Evolutionary conservation across 1,140 invertebrate genomes (phyloP).

Genomic region (Meloidogyne hapla): DNA sequence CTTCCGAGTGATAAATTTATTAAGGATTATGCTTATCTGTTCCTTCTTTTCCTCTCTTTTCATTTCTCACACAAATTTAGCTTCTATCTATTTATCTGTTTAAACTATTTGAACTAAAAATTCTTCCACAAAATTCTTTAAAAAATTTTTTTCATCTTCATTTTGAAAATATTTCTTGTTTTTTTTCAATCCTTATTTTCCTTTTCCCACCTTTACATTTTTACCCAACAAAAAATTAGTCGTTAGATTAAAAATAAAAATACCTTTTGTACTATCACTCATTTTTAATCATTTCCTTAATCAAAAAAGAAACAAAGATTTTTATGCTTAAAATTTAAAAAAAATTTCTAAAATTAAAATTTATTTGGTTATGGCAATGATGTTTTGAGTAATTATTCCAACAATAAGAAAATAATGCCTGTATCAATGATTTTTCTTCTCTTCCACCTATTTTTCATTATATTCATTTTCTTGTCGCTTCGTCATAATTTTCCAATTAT

Average conservation of each 20-base stretch:
- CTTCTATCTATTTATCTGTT: not conserved
- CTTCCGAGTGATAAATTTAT: conserved; percentile 4
- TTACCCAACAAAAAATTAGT: not conserved
- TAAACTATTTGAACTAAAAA: not conserved
- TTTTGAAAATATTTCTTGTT: not conserved
- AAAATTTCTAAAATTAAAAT: no score
- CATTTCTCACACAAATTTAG: not conserved
- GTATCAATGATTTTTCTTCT: not conserved
- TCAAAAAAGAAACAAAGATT: not conserved
- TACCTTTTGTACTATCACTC: no score
- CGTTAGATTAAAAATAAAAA: not conserved
- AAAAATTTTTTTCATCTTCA: not conserved
- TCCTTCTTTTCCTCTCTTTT: not conserved
- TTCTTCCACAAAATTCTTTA: not conserved
- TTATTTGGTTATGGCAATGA: not conserved
- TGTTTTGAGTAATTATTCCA: not conserved
- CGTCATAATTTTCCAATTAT: not conserved
- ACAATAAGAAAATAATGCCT: not conserved
- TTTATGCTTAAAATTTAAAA: not conserved
- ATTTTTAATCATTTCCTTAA: not conserved
- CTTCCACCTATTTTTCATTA: not conserved
- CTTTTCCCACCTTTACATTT: not conserved
- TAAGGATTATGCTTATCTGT: not conserved
- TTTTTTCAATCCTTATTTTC: not conserved
- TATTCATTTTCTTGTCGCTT: not conserved